Conservation (phyloP, 1,140 invertebrate genomes). For the Drosophila santomea region DNA sequence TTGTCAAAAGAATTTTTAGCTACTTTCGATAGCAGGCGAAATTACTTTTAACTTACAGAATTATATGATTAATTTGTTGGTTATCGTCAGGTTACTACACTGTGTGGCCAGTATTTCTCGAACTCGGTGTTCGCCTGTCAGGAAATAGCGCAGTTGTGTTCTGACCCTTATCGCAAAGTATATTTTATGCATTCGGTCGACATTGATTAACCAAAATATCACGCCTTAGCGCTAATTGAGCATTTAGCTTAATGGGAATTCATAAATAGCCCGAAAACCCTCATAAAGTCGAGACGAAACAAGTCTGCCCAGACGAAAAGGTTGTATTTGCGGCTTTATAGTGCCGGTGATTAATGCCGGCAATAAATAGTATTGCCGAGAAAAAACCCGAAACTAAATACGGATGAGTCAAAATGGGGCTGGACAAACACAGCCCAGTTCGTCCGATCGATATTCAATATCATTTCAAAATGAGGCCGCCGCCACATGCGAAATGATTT, state of each 20-base stretch:
- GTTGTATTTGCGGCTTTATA: slow-evolving; percentile 68
- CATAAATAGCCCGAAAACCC: slow-evolving; percentile 64
- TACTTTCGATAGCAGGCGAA: slow-evolving; percentile 14
- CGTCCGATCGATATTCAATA: slow-evolving; percentile 72
- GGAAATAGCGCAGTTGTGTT: background rate
- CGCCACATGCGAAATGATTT: slow-evolving; percentile 68
- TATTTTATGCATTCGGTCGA: slow-evolving; percentile 41
- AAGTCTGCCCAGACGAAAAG: slow-evolving; percentile 29
- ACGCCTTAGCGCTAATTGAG: slow-evolving; percentile 75
- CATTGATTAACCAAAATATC: slow-evolving; percentile 67
- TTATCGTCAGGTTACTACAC: background rate
- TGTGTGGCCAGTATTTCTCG: too few species aligned
- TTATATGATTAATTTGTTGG: slow-evolving; percentile 24
- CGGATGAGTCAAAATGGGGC: slow-evolving; percentile 65
- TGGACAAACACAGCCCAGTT: slow-evolving; percentile 37
- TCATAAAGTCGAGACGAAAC: slow-evolving; percentile 49
- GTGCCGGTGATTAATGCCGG: slow-evolving; percentile 63
- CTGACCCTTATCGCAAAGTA: background rate
- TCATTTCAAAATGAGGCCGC: slow-evolving; percentile 60
- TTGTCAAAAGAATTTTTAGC: slow-evolving; percentile 38
- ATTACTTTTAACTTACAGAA: slow-evolving; percentile 10
- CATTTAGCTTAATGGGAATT: slow-evolving; percentile 76
- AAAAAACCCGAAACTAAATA: slow-evolving; percentile 66
- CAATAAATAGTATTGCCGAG: slow-evolving; percentile 51
- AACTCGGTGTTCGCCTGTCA: too few species aligned